Evolutionary conservation across 2,888 invertebrate species (phyloP), one percentile per base, ranked within the genome.

Genomic region (Hemaris fuciformis): DNA sequence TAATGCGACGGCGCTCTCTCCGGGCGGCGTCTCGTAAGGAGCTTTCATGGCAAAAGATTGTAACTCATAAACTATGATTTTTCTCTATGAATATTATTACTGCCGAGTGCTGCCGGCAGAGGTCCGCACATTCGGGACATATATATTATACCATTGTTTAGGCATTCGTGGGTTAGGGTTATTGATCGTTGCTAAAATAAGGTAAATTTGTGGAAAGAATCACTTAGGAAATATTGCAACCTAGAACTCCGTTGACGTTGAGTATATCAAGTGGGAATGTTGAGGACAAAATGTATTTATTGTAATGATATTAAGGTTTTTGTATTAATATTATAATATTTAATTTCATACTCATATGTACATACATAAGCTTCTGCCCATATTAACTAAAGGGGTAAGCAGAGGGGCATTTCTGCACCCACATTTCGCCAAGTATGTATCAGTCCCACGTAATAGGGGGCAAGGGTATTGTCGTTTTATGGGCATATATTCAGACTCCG

Each of bases 11-110:
- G 27, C 25, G 74, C 77, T 73, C 74, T 73, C 68, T 73, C 70
- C 72, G 74, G 67, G 73, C 65, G 66, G 73, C 65, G 63, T 76
- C 75, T 83, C 81, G 48, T 53, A 53, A 85, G 83, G 76, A 87
- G 87, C 87, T 87, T 88, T 88, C 81, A 76, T 73, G 79, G 80
- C 70, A 72, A 84, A 83, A 85, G 80, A 88, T 88, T 84, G 87
- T 80, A 68, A 68, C 79, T 77, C 83, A 87, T 90, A 89, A 90
- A 91, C 84, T 88, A 89, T 85, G 84, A 90, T 91, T 88, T 87
- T 88, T 81, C 87, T 83, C 79, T 80, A 84, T 86, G 85, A 86
- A 88, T 85, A 86, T 88, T 84, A 83, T 80, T 80, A 76, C 73
- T 77, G 81, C 76, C 80, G 84, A 87, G 85, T 81, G 81, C 79